These are phyloP conservation scores for Harpalus rufipes DNA, from an alignment of 2,888 invertebrate genomes.

Conservation along the genomic window DNA sequence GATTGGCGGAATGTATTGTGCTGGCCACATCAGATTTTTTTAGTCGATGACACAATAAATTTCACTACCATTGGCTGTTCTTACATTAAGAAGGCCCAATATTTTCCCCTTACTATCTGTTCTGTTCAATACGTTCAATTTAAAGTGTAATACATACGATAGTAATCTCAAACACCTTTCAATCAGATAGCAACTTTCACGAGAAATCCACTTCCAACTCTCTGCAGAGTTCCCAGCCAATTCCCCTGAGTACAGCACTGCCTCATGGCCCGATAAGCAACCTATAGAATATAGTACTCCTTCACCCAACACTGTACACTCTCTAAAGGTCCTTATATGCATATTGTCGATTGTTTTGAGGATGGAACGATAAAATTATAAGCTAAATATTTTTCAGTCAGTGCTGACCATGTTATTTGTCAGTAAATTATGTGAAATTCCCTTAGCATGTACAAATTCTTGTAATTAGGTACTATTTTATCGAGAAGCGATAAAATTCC, in stretches of 20 bases:
- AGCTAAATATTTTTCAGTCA: no score
- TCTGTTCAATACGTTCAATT: not conserved
- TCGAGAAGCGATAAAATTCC: not conserved
- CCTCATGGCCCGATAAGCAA: not conserved
- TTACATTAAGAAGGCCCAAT: no score
- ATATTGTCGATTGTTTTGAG: not conserved
- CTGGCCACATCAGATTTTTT: no score
- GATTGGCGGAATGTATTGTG: no score
- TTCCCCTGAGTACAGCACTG: not conserved
- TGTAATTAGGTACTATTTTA: not conserved
- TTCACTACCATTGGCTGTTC: no score
- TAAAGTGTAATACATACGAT: not conserved
- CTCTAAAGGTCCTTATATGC: not conserved
- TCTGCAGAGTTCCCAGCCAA: not conserved
- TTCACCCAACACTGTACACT: not conserved
- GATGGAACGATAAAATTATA: no score
- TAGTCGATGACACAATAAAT: no score
- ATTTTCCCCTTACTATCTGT: no score
- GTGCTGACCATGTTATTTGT: no score
- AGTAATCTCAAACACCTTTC: slow-evolving; percentile 16
- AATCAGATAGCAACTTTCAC: slow-evolving; percentile 18
- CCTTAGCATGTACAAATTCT: not conserved
- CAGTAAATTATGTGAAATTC: no score
- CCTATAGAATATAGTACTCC: not conserved
- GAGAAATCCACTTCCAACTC: slow-evolving; percentile 18